Percentiles rank a stretch among this genome's conserved stretches.
phyloP scores from a whole-genome alignment of 2,113 vertebrate genomes.

The Dinomys branickii region DNA sequence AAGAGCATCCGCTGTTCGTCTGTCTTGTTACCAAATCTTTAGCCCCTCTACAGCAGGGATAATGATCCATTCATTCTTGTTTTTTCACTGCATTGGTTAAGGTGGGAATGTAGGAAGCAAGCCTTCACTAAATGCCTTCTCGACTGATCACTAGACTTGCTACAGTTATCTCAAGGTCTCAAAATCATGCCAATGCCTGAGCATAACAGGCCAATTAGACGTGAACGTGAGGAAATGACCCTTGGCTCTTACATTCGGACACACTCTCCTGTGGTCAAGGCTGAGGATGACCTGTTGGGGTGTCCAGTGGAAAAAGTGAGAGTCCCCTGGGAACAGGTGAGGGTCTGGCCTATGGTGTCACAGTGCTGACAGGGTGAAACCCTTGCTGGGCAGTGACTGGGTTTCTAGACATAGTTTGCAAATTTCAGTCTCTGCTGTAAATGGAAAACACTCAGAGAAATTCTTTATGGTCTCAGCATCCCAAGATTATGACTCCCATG shows the following conservation, averaged over 20 bases:
- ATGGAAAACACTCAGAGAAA: neutral
- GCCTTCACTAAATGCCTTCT: neutral
- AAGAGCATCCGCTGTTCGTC: neutral
- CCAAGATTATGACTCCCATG: neutral
- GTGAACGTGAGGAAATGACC: neutral
- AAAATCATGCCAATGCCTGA: neutral
- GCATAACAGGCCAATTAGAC: neutral
- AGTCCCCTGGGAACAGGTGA: neutral
- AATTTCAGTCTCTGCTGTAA: neutral
- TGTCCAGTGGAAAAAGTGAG: no score
- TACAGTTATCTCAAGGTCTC: neutral
- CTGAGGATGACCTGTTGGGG: neutral
- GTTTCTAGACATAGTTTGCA: constrained; percentile 6
- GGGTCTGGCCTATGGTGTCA: no score
- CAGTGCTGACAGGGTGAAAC: neutral
- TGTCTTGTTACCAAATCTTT: neutral
- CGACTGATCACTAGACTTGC: neutral
- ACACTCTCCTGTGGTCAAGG: neutral
- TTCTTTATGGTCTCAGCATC: neutral
- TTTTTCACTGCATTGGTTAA: neutral
- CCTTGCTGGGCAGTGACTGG: neutral
- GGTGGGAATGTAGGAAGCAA: neutral
- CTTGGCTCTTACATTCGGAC: neutral
- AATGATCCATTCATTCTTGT: neutral
- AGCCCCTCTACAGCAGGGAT: neutral